A percentile compares a stretch with the other conserved stretches of the same genome.
These are phyloP conservation scores for Strigamia crassipes DNA, from an alignment of 2,888 invertebrate species.

Conservation along the genomic window DNA sequence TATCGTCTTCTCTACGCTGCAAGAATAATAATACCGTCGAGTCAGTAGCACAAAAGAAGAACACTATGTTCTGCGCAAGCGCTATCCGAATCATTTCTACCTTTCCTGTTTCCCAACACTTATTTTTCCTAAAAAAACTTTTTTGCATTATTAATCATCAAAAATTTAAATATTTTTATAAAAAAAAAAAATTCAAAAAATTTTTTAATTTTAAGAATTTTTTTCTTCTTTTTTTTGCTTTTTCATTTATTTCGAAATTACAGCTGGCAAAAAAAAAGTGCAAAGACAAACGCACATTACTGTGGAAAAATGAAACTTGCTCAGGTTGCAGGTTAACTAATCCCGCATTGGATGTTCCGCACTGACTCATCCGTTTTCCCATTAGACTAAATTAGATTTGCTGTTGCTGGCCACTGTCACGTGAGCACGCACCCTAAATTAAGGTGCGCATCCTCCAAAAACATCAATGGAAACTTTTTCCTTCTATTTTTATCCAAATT, in stretches of 20 bases:
- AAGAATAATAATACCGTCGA: background rate
- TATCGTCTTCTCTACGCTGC: background rate
- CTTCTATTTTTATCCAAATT: background rate
- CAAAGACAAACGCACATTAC: background rate
- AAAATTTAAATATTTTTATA: no score
- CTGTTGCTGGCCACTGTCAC: background rate
- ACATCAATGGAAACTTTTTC: background rate
- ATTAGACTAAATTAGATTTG: background rate
- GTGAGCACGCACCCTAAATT: background rate
- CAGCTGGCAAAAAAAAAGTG: no score
- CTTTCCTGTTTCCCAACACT: no score
- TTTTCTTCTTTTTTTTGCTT: no score
- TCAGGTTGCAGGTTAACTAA: background rate
- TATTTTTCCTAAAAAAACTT: no score
- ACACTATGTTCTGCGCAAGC: no score
- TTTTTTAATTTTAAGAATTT: no score
- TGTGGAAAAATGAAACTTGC: background rate
- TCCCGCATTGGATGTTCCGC: background rate
- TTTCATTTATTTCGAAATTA: no score
- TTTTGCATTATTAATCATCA: no score
- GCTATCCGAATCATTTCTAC: no score
- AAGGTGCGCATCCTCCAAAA: background rate
- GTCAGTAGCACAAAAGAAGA: background rate
- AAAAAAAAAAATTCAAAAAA: no score
- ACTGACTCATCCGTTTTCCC: slow-evolving; percentile 4